A percentile compares a stretch with the other conserved stretches of the same genome.
Evolutionary conservation across 2,888 invertebrate species (phyloP).

Genomic region (Pimpla rufipes): DNA sequence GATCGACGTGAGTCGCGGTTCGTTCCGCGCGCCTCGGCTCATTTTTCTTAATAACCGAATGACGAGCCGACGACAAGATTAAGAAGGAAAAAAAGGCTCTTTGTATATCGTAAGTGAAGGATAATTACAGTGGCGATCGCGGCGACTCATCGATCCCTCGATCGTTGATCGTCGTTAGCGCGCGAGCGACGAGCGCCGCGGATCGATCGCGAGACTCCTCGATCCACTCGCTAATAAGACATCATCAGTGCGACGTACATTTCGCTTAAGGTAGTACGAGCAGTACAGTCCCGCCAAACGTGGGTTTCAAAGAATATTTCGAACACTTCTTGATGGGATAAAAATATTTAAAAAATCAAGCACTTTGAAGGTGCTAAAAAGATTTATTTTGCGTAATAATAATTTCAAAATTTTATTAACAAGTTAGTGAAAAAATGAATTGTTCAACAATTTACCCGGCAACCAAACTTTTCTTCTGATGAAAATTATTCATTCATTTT

Average conservation of each 20-base stretch:
- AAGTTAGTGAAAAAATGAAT: no score
- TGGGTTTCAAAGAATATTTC: no score
- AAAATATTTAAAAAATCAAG: no score
- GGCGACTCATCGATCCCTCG: conserved; percentile 67
- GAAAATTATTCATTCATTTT: no score
- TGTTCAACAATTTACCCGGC: no score
- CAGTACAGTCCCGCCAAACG: no score
- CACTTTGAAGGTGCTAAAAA: no score
- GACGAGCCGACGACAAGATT: conserved; percentile 47
- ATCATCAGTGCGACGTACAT: conserved; percentile 53
- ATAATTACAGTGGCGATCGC: conserved; percentile 65
- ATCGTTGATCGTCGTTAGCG: conserved; percentile 67
- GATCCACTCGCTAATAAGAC: conserved; percentile 63
- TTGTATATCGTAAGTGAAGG: conserved; percentile 61
- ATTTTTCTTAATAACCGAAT: conserved; percentile 65
- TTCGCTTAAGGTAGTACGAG: no score
- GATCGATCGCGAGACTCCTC: conserved; percentile 34
- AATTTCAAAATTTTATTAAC: no score
- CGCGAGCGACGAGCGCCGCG: background rate
- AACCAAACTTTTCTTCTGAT: no score
- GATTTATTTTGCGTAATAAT: no score
- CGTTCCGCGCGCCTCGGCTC: conserved; percentile 39
- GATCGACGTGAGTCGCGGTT: conserved; percentile 38
- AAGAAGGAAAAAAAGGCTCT: conserved; percentile 27
- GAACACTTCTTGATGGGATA: no score